phyloP scores from a whole-genome alignment of 2,888 invertebrate genomes.

The Caenorhabditis angaria region DNA sequence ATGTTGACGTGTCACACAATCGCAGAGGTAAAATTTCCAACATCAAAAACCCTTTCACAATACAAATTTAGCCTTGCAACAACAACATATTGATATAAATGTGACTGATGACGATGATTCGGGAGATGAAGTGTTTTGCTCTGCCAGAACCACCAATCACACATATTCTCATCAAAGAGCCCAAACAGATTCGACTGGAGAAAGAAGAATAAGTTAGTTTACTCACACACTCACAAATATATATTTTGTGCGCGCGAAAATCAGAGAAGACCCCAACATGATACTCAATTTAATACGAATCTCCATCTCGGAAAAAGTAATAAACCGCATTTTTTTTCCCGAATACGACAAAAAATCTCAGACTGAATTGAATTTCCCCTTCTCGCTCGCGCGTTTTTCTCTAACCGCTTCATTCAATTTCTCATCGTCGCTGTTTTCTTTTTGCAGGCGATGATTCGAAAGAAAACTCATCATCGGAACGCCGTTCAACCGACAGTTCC shows the following conservation, averaged over 20 bases:
- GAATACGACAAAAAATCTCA: background rate
- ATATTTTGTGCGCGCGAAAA: no score
- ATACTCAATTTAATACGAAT: background rate
- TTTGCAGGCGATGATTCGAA: slow-evolving; percentile 26
- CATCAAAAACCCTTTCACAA: background rate
- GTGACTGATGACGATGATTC: slow-evolving; percentile 17
- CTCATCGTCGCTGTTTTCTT: background rate
- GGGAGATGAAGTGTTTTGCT: slow-evolving; percentile 34
- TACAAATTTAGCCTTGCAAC: background rate
- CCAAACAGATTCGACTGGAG: background rate
- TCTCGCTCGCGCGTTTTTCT: background rate
- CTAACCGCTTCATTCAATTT: background rate
- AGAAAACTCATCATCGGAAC: slow-evolving; percentile 24
- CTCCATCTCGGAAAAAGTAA: background rate
- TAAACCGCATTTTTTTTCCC: no score
- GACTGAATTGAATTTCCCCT: background rate
- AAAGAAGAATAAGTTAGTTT: background rate
- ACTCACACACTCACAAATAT: background rate
- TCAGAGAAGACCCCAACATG: no score
- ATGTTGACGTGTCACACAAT: slow-evolving; percentile 9
- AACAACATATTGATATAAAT: background rate
- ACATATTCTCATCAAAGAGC: no score
- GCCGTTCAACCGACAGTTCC: slow-evolving; percentile 25
- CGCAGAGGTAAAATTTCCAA: background rate
- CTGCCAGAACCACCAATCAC: slow-evolving; percentile 14